A percentile compares a stretch with the other conserved stretches of the same genome.
Evolutionary conservation across 1,140 invertebrate species (phyloP).

Genomic region (Lordiphosa clarofinis): DNA sequence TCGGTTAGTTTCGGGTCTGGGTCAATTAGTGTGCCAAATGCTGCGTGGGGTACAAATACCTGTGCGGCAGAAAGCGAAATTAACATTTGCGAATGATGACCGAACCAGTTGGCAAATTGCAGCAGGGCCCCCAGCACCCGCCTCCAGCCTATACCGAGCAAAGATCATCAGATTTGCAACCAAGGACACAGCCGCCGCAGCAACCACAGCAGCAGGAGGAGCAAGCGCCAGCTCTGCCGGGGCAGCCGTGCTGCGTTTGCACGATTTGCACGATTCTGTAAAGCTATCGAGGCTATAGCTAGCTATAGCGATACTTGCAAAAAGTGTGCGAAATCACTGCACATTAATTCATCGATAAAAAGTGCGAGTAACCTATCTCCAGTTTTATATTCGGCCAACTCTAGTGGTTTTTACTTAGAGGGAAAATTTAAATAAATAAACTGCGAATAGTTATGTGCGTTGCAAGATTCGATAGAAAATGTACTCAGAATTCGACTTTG

Average conservation of each 20-base stretch:
- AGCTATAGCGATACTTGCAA: too few species aligned
- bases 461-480: too few species aligned
- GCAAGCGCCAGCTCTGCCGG: neutral
- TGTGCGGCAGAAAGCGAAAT: conserved; percentile 7
- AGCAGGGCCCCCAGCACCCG: neutral
- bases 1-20: conserved; percentile 22
- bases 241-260: conserved; percentile 9
- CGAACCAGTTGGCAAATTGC: conserved; percentile 14
- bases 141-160: conserved; percentile 2
- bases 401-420: too few species aligned
- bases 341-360: too few species aligned
- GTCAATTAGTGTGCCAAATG: conserved; percentile 37
- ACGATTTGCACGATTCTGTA: conserved; percentile 38
- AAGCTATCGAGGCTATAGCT: neutral
- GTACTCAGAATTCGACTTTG: too few species aligned
- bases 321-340: too few species aligned
- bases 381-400: too few species aligned
- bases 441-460: too few species aligned
- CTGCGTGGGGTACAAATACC: conserved; percentile 4
- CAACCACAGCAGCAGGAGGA: neutral
- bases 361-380: too few species aligned
- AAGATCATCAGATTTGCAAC: conserved; percentile 21
- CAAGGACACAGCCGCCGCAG: conserved; percentile 8
- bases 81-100: conserved; percentile 26
- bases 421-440: too few species aligned